phyloP scores from a whole-genome alignment of 2,888 invertebrate genomes.

The Dermolepida albohirtum region DNA sequence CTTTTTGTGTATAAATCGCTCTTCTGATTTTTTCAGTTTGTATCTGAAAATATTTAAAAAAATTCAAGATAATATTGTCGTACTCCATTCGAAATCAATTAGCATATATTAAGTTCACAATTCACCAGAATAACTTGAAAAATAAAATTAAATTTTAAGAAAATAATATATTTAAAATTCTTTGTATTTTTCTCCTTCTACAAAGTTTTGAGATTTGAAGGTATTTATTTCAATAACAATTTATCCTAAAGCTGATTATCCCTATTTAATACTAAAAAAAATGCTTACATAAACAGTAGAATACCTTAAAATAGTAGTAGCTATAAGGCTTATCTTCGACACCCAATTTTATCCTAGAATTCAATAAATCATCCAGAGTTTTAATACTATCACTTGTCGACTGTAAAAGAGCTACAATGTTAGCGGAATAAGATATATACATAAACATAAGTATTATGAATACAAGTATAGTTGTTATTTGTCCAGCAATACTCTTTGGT shows the following conservation, averaged over 20 bases:
- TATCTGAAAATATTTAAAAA: conserved; percentile 64
- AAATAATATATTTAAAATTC: too few relatives aligned
- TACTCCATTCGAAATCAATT: too few relatives aligned
- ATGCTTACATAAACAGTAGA: too few relatives aligned
- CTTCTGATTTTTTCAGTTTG: conserved; percentile 72
- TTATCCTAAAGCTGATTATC: too few relatives aligned
- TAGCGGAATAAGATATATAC: conserved; percentile 75
- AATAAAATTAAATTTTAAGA: too few relatives aligned
- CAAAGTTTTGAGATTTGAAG: too few relatives aligned
- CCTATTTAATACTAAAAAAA: too few relatives aligned
- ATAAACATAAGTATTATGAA: conserved; percentile 67
- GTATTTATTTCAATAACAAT: too few relatives aligned
- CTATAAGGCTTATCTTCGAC: conserved; percentile 70
- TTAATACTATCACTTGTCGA: conserved; percentile 71
- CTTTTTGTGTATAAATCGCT: conserved; percentile 72
- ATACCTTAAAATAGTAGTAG: conserved; percentile 74
- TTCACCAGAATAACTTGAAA: too few relatives aligned
- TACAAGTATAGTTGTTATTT: conserved; percentile 58
- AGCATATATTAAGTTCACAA: too few relatives aligned
- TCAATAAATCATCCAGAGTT: conserved; percentile 68
- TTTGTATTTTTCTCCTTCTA: too few relatives aligned
- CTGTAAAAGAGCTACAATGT: conserved; percentile 75
- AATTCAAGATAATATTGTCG: background rate
- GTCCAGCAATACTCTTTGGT: conserved; percentile 65
- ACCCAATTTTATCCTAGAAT: conserved; percentile 72